These are phyloP conservation scores for Solen grandis DNA, from an alignment of 1,140 invertebrate genomes.

Conservation along the genomic window DNA sequence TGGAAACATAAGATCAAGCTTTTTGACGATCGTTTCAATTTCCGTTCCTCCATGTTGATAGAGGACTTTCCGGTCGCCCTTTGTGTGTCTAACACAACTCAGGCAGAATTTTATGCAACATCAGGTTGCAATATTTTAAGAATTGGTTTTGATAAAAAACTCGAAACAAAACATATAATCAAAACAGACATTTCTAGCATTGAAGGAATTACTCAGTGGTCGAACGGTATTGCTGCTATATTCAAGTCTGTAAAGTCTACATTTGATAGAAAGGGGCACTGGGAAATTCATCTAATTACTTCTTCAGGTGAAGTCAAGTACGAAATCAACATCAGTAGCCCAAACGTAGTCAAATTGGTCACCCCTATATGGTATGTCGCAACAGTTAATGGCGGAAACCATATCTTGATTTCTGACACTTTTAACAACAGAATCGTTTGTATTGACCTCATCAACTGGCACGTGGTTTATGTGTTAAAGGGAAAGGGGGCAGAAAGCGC, in stretches of 20 bases:
- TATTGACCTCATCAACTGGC: constrained; percentile 33
- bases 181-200: constrained; percentile 10
- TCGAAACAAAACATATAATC: background rate
- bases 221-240: constrained; percentile 15
- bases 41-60: background rate
- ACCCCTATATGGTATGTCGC: constrained; percentile 49
- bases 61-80: constrained; percentile 36
- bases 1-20: constrained; percentile 41
- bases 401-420: constrained; percentile 39
- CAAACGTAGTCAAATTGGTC: constrained; percentile 1
- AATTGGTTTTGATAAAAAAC: background rate
- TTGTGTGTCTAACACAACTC: background rate
- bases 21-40: background rate
- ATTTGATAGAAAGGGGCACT: constrained; percentile 34
- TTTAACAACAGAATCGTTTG: constrained; percentile 33
- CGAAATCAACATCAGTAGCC: constrained; percentile 38
- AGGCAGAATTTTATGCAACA: constrained; percentile 32
- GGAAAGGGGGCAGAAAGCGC: constrained; percentile 19
- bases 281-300: constrained; percentile 35
- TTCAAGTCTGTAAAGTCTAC: constrained; percentile 26
- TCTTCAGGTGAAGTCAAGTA: constrained; percentile 16
- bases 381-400: background rate
- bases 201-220: constrained; percentile 34
- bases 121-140: constrained; percentile 5
- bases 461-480: constrained; percentile 28